These are phyloP conservation scores for Urocolius indicus DNA, from an alignment of 2,113 vertebrate species.

Conservation along the genomic window DNA sequence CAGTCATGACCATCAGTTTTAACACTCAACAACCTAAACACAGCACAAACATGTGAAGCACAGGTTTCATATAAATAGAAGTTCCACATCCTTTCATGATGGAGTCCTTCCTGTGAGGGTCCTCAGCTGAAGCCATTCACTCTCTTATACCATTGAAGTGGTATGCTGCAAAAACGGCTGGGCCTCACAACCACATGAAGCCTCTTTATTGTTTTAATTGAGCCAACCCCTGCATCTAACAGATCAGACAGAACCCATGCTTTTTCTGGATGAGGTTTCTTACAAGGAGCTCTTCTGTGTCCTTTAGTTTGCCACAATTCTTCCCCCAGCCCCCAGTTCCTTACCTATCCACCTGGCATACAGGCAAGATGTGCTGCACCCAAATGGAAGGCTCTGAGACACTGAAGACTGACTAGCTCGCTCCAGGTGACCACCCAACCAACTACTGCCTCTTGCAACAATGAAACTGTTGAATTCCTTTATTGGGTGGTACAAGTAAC, in stretches of 20 bases:
- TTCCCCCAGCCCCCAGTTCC: background rate
- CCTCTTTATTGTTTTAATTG: background rate
- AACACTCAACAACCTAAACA: background rate
- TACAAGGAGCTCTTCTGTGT: background rate
- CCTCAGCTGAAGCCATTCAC: background rate
- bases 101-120: background rate
- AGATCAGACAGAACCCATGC: background rate
- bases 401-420: background rate
- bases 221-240: background rate
- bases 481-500: background rate
- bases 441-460: background rate
- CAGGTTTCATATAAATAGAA: background rate
- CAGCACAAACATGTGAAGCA: background rate
- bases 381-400: background rate
- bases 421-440: rapidly evolving
- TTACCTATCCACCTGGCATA: background rate
- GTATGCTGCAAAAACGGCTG: background rate
- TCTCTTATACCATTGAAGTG: background rate
- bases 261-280: background rate
- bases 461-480: background rate
- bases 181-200: background rate
- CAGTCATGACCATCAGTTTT: background rate
- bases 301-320: background rate
- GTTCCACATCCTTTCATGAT: background rate
- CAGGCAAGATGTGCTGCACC: background rate